Evolutionary conservation across 2,797 vertebrate species (phyloP), one percentile per base, ranked within the genome.

Genomic region (Gymnoscopelus braueri): DNA sequence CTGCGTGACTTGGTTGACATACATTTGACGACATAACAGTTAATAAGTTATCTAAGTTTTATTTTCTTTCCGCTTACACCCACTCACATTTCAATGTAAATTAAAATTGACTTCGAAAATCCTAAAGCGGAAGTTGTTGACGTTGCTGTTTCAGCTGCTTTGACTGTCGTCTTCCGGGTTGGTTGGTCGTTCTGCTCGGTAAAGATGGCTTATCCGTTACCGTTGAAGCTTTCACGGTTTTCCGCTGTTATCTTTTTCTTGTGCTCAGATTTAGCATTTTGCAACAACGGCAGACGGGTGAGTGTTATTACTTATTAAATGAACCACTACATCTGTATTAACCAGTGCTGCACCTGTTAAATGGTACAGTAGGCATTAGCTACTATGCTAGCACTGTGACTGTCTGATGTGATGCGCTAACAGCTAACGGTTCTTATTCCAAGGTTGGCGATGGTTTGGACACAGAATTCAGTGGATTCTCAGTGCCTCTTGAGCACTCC

Each of bases 401-500:
- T 44, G n/a, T 24, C 64, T 48, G 48, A 44, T 26, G 15, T 10
- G 48, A 35, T 14, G 19, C 50, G 48, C 48, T 50, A 50, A 60
- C 6, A 4, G 47, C 19, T 84, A 80, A 77, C 35, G 39, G 2
- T 87, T 11, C 86, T 35, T 2, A 24, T 66, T 66, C 32, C 6
- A 82, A 97, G 96, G 71, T 80, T 0, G 92, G 89, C 0, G 96
- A 97, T 39, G 70, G 65, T 0, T 69, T 93, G 64, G 96, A 96
- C 10, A 66, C 90, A 0, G 96, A 98, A n/a, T 77, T 92, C n/a
- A 88, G 90, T 7, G 95, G 94, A 0, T 86, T 96, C 4, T 91
- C 94, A 0, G 81, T 97, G 19, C 91, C 94, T 10, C 85, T 98
- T 39, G 96, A 98, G 65, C 96, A 98, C 79, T 98, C 96, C 0